Evolutionary conservation across 1,140 invertebrate genomes (phyloP).

Genomic region (Meloidogyne exigua): DNA sequence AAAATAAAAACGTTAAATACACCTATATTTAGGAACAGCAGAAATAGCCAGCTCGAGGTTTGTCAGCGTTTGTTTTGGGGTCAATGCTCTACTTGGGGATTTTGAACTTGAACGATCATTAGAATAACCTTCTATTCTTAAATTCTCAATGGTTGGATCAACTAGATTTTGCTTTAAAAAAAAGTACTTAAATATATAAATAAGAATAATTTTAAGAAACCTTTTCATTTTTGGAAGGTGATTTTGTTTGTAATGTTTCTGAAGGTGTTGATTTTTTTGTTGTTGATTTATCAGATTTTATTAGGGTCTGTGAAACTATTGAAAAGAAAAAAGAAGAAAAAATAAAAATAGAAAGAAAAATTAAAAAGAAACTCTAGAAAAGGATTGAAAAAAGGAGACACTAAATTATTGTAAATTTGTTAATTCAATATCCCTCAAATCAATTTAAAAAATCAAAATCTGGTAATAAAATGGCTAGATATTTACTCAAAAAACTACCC

Average conservation of each 20-base stretch:
- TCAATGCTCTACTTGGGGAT: slow-evolving; percentile 40
- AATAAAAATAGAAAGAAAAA: slow-evolving; percentile 1
- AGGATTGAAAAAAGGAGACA: no score
- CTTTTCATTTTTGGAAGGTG: slow-evolving; percentile 9
- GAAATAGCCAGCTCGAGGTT: slow-evolving; percentile 36
- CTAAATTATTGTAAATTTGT: no score
- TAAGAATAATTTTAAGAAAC: slow-evolving; percentile 7
- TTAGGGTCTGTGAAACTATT: slow-evolving; percentile 30
- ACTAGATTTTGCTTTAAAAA: slow-evolving; percentile 18
- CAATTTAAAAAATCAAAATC: neutral
- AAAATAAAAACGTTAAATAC: neutral
- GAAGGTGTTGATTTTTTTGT: slow-evolving; percentile 10
- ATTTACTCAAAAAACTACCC: slow-evolving; percentile 19
- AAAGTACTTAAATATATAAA: slow-evolving; percentile 10
- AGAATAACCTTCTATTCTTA: slow-evolving; percentile 28
- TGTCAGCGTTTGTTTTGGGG: slow-evolving; percentile 31
- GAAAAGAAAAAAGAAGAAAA: slow-evolving; percentile 17
- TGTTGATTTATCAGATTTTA: slow-evolving; percentile 30
- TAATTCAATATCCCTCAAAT: no score
- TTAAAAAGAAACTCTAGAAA: no score
- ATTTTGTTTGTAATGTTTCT: slow-evolving; percentile 9
- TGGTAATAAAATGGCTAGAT: neutral
- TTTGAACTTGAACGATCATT: slow-evolving; percentile 42
- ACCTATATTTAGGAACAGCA: slow-evolving; percentile 33
- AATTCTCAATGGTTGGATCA: slow-evolving; percentile 34